Percentiles rank a stretch among this genome's conserved stretches.
Evolutionary conservation across 2,888 invertebrate species (phyloP).

Genomic region (Xiphydria camelus): DNA sequence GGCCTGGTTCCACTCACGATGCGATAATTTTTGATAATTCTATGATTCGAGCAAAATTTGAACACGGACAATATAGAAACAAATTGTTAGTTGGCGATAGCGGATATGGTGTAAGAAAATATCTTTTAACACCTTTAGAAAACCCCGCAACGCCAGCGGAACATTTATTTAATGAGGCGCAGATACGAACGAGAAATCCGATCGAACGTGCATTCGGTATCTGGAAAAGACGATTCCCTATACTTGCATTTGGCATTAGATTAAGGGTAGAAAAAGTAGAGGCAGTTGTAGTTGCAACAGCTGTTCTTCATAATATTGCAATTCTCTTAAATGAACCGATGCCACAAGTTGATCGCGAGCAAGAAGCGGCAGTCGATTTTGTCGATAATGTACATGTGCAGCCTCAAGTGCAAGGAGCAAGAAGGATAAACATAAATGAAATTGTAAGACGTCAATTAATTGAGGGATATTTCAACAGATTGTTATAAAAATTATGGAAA

Average conservation of each 20-base stretch:
- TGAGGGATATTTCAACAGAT: too few species aligned
- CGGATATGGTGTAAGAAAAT: too few species aligned
- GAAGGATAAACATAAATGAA: too few species aligned
- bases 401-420: too few species aligned
- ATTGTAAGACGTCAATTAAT: too few species aligned
- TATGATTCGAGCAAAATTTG: too few species aligned
- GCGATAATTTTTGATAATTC: too few species aligned
- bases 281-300: slow-evolving; percentile 25
- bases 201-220: slow-evolving; percentile 25
- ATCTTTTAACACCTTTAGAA: too few species aligned
- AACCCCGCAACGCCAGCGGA: slow-evolving; percentile 20
- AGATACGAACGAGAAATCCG: slow-evolving; percentile 31
- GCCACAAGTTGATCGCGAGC: slow-evolving; percentile 3
- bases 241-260: slow-evolving; percentile 8
- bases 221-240: slow-evolving; percentile 4
- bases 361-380: slow-evolving; percentile 1
- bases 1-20: too few species aligned
- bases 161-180: slow-evolving; percentile 28
- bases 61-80: too few species aligned
- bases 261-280: slow-evolving; percentile 16
- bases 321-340: slow-evolving; percentile 1
- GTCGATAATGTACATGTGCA: slow-evolving; percentile 10
- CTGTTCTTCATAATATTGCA: slow-evolving; percentile 29
- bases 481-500: too few species aligned
- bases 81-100: too few species aligned